These are phyloP conservation scores for Leptosomus discolor DNA, from an alignment of 2,113 vertebrate species.

Conservation along the genomic window DNA sequence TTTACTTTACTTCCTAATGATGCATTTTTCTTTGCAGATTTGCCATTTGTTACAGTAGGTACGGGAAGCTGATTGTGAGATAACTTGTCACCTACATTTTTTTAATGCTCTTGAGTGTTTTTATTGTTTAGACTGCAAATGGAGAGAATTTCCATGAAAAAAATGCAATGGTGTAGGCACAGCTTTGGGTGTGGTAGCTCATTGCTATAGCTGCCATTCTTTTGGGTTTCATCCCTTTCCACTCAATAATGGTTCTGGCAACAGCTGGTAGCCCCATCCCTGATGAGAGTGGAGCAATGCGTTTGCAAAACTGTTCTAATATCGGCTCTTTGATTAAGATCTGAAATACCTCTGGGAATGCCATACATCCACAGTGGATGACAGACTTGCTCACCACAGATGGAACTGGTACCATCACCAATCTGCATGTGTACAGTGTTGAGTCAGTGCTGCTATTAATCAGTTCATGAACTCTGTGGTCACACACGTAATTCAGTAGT, in stretches of 20 bases:
- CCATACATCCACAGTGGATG: neutral
- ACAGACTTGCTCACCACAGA: neutral
- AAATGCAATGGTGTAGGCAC: neutral
- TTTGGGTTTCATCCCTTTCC: neutral
- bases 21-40: neutral
- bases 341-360: neutral
- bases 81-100: neutral
- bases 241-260: neutral
- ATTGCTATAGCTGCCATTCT: neutral
- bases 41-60: neutral
- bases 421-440: neutral
- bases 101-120: neutral
- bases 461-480: neutral
- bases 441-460: neutral
- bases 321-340: neutral
- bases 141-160: neutral
- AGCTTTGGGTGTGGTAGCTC: neutral
- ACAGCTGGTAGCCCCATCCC: neutral
- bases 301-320: neutral
- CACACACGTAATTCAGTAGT: neutral
- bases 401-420: neutral
- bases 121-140: neutral
- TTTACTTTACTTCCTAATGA: neutral
- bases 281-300: neutral
- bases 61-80: neutral